Evolutionary conservation across 2,888 invertebrate species (phyloP).

Genomic region (Rhagium mordax): DNA sequence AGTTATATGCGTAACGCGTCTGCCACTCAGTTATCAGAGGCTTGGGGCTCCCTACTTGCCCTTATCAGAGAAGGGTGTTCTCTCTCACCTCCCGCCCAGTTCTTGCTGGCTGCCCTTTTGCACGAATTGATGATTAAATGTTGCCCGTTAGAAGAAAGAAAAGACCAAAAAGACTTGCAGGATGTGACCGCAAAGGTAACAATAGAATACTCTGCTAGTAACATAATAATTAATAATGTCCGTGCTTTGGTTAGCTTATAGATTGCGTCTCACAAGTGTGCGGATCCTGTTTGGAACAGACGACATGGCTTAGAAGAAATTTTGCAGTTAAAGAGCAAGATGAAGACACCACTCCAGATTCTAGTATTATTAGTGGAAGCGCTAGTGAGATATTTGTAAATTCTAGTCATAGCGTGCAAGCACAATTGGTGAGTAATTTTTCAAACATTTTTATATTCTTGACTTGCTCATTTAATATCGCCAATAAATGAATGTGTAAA

Average conservation of each 20-base stretch:
- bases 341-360: conserved; percentile 70
- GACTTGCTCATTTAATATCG: too few species aligned
- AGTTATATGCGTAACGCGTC: conserved; percentile 79
- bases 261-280: conserved; percentile 89
- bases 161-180: conserved; percentile 86
- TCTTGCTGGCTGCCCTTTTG: conserved; percentile 83
- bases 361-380: conserved; percentile 60
- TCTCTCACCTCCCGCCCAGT: conserved; percentile 83
- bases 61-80: conserved; percentile 83
- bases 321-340: conserved; percentile 85
- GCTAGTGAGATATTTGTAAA: conserved; percentile 63
- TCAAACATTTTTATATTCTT: background rate
- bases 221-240: background rate
- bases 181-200: conserved; percentile 80
- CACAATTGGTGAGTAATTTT: conserved; percentile 74
- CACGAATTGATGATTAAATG: conserved; percentile 89
- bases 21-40: conserved; percentile 80
- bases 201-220: background rate
- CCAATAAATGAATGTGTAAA: too few species aligned
- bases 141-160: conserved; percentile 82
- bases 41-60: conserved; percentile 84
- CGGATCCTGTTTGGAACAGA: conserved; percentile 92
- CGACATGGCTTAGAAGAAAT: conserved; percentile 89
- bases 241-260: conserved; percentile 73
- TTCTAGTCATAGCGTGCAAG: conserved; percentile 82